Evolutionary conservation across 2,113 vertebrate genomes (phyloP).

Genomic region (Dunckerocampus dactyliophorus): DNA sequence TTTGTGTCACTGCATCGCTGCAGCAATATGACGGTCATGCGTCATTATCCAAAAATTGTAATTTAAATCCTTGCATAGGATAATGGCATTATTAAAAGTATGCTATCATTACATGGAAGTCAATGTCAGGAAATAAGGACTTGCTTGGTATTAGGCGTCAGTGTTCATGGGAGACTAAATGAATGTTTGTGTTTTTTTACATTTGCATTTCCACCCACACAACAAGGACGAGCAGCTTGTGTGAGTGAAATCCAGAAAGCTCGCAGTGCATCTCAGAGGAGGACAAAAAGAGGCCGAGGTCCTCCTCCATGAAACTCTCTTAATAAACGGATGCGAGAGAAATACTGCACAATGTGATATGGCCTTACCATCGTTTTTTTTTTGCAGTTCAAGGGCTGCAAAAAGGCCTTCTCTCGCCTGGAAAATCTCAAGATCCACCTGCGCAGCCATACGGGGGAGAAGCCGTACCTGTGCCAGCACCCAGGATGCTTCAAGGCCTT

Average conservation of each 20-base stretch:
- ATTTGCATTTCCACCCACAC: constrained; percentile 24
- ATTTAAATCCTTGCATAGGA: too few species aligned
- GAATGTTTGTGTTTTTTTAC: constrained; percentile 9
- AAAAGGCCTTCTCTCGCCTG: constrained; percentile 94
- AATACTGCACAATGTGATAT: background rate
- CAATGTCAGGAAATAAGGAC: background rate
- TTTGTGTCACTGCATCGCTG: background rate
- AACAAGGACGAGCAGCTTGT: constrained; percentile 26
- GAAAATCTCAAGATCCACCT: constrained; percentile 98
- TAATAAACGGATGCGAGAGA: constrained; percentile 1
- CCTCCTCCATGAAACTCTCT: background rate
- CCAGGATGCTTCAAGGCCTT: constrained; percentile 93
- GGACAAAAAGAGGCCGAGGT: constrained; percentile 9
- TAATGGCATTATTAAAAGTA: too few species aligned
- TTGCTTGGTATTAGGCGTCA: constrained; percentile 1
- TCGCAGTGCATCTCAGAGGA: constrained; percentile 2
- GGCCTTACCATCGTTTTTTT: background rate
- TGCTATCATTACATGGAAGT: background rate
- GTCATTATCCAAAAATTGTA: background rate
- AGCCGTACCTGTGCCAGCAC: constrained; percentile 91
- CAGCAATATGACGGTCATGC: background rate
- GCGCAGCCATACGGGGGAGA: constrained; percentile 94
- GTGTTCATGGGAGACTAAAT: constrained; percentile 16
- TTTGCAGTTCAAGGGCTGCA: constrained; percentile 91
- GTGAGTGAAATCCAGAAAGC: constrained; percentile 10